Conservation (phyloP, 1,140 invertebrate species). For the Ips nitidus region DNA sequence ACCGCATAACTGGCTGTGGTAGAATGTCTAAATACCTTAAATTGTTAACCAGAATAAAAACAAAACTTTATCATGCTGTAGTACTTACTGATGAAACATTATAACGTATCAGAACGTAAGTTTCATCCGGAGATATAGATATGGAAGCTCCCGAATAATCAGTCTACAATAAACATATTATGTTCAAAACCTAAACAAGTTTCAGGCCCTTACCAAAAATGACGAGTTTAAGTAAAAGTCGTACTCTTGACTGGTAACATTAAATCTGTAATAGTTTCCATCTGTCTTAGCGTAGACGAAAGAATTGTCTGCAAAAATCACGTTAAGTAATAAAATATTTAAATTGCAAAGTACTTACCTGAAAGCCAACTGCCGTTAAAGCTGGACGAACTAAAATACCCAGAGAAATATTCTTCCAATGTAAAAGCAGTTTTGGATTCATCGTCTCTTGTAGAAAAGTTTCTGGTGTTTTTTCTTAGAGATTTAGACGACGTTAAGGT, state of each 20-base stretch:
- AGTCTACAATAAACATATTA: constrained; percentile 33
- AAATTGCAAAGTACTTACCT: constrained; percentile 37
- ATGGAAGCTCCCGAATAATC: constrained; percentile 33
- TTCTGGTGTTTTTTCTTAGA: no score
- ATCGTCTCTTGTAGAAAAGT: not conserved
- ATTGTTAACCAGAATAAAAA: not conserved
- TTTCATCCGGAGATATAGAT: constrained; percentile 53
- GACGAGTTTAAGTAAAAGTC: constrained; percentile 31
- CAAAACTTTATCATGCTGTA: not conserved
- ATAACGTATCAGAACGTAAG: constrained; percentile 54
- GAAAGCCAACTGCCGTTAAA: constrained; percentile 57
- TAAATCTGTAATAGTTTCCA: constrained; percentile 30
- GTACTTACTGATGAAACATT: constrained; percentile 55
- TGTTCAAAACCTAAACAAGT: not conserved
- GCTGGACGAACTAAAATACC: constrained; percentile 47
- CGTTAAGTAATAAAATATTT: no score
- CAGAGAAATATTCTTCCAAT: constrained; percentile 40
- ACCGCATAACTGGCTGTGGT: constrained; percentile 60
- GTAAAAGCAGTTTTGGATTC: constrained; percentile 35
- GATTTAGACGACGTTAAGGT: no score
- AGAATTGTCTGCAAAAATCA: constrained; percentile 19
- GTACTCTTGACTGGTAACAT: constrained; percentile 20
- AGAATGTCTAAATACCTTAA: constrained; percentile 60
- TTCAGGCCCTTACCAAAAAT: constrained; percentile 42
- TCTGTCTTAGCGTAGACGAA: constrained; percentile 23